Evolutionary conservation across 1,140 invertebrate species (phyloP).

Genomic region (Pteromalus puparum): DNA sequence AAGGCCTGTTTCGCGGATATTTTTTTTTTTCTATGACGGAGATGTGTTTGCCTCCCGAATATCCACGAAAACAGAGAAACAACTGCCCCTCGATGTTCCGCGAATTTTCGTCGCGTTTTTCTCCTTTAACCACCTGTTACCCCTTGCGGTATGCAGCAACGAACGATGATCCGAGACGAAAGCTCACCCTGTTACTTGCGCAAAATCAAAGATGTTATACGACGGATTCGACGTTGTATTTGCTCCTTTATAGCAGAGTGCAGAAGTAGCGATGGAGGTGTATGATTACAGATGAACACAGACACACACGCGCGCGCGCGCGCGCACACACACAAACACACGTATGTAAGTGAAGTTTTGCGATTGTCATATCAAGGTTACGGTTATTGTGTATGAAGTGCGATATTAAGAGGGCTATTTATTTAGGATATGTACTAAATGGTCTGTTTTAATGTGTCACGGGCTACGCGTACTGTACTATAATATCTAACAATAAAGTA

Average conservation of each 20-base stretch:
- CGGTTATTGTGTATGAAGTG: conserved; percentile 67
- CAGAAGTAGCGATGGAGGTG: not conserved
- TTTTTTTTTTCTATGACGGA: conserved; percentile 66
- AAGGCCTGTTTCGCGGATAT: conserved; percentile 60
- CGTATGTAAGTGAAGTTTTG: conserved; percentile 54
- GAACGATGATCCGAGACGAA: conserved; percentile 45
- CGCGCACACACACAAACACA: not conserved
- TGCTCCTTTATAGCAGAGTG: conserved; percentile 55
- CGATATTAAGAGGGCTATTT: conserved; percentile 73
- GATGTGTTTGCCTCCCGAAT: no score
- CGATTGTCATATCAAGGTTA: conserved; percentile 74
- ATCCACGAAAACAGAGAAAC: not conserved
- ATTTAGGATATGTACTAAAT: conserved; percentile 75
- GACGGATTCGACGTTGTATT: conserved; percentile 56
- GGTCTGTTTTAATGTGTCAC: conserved; percentile 76
- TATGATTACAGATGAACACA: not conserved
- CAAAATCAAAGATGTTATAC: conserved; percentile 67
- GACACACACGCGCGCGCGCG: no score
- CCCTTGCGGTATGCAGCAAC: not conserved
- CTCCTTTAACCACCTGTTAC: not conserved
- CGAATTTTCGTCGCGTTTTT: conserved; percentile 2
- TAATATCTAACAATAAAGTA: conserved; percentile 77
- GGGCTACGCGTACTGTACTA: conserved; percentile 75
- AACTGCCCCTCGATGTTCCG: not conserved
- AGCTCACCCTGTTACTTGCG: conserved; percentile 66